Conservation (phyloP, 2,797 vertebrate species). For the Sebastes kiyomatsui region DNA sequence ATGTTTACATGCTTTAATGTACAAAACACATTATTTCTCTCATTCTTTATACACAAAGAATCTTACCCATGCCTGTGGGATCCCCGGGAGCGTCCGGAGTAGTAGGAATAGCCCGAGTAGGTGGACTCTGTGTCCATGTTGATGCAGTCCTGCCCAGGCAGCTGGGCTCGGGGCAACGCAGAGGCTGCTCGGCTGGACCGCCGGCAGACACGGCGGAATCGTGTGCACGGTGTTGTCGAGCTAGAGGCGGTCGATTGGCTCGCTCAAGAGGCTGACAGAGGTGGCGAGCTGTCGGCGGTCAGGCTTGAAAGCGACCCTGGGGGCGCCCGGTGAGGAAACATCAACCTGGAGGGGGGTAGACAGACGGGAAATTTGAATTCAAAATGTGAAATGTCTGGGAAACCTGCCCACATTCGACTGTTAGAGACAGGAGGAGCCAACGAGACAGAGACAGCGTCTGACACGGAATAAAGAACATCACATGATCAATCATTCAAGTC, state of each 20-base stretch:
- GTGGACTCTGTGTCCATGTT: conserved; percentile 97
- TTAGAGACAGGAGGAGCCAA: background rate
- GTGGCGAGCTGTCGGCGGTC: conserved; percentile 60
- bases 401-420: conserved; percentile 14
- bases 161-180: conserved; percentile 39
- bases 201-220: conserved; percentile 57
- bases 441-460: background rate
- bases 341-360: conserved; percentile 68
- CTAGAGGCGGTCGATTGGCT: conserved; percentile 45
- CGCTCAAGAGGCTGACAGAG: conserved; percentile 67
- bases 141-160: conserved; percentile 63
- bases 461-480: background rate
- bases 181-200: conserved; percentile 56
- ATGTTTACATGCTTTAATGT: too few relatives aligned
- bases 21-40: too few relatives aligned
- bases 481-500: conserved; percentile 22
- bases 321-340: conserved; percentile 71
- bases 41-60: too few relatives aligned
- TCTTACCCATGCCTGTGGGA: conserved; percentile 87
- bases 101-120: conserved; percentile 95
- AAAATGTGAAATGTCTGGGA: conserved; percentile 33
- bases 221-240: conserved; percentile 51
- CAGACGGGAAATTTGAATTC: conserved; percentile 24
- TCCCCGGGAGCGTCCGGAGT: conserved; percentile 93
- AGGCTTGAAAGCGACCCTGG: conserved; percentile 73